These are phyloP conservation scores for Platichthys flesus DNA, from an alignment of 2,113 vertebrate species.

Conservation along the genomic window DNA sequence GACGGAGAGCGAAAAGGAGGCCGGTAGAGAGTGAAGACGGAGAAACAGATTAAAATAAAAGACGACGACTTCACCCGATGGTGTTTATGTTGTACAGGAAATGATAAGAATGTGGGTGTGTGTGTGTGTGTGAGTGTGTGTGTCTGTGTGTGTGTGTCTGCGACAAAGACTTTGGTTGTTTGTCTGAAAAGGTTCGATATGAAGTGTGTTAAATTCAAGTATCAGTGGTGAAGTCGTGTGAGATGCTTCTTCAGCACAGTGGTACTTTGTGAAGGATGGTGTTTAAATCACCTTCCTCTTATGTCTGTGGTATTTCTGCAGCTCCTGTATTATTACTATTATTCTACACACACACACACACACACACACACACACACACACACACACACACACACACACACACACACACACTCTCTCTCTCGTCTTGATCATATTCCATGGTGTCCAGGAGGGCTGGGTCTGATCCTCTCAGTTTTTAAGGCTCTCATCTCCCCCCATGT, in stretches of 20 bases:
- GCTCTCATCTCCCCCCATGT: conserved; percentile 46
- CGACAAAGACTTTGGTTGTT: neutral
- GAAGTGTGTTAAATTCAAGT: neutral
- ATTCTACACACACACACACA: conserved; percentile 18
- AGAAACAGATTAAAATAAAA: conserved; percentile 6
- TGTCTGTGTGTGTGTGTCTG: neutral
- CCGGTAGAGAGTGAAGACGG: conserved; percentile 15
- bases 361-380: conserved; percentile 20
- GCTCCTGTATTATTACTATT: conserved; percentile 14
- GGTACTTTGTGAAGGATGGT: neutral
- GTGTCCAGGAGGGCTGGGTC: conserved; percentile 62
- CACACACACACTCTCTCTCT: conserved; percentile 7
- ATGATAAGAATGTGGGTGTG: neutral
- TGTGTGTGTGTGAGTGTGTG: conserved; percentile 5
- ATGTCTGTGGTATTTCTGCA: conserved; percentile 5
- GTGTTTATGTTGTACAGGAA: neutral
- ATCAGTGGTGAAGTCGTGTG: accelerated
- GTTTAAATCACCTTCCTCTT: conserved; percentile 28
- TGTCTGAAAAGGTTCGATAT: too few species aligned
- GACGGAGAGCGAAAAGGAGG: neutral
- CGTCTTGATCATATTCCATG: conserved; percentile 69
- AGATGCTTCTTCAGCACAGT: conserved; percentile 15
- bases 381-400: conserved; percentile 16
- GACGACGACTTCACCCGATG: neutral
- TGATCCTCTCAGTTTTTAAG: conserved; percentile 74